A percentile compares a stretch with the other conserved stretches of the same genome.
Conservation (phyloP, 2,797 vertebrate species). For the Phyllotis vaccarum region DNA sequence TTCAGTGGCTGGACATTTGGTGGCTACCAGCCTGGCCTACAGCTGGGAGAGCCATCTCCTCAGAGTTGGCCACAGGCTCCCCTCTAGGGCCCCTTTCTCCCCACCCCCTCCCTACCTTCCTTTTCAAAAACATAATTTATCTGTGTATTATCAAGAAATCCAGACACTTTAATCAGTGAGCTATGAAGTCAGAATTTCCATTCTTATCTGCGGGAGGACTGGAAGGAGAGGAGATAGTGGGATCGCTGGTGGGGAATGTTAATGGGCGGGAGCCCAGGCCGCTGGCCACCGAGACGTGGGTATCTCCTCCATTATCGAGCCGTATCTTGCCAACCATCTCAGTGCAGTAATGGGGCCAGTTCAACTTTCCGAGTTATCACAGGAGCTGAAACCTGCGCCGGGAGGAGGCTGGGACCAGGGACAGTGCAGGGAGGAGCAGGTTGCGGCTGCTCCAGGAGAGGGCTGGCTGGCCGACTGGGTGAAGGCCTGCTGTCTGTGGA, state of each 20-base stretch:
- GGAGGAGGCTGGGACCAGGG: constrained; percentile 94
- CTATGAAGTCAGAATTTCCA: constrained; percentile 99
- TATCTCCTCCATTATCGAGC: constrained; percentile 99
- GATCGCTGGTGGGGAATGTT: constrained; percentile 99
- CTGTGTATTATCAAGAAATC: constrained; percentile 99
- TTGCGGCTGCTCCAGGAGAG: background rate
- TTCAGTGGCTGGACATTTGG: background rate
- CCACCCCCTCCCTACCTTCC: constrained; percentile 90
- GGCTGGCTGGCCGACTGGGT: background rate
- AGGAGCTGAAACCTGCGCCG: constrained; percentile 96
- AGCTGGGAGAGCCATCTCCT: background rate
- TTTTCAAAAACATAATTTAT: constrained; percentile 99
- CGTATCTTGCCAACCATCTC: constrained; percentile 97
- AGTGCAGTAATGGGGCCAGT: constrained; percentile 99
- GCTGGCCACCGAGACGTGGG: constrained; percentile 95
- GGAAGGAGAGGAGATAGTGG: constrained; percentile 99
- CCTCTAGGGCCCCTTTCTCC: constrained; percentile 73
- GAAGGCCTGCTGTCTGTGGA: background rate
- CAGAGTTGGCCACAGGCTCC: constrained; percentile 46
- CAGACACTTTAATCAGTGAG: constrained; percentile 99
- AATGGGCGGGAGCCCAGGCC: constrained; percentile 94
- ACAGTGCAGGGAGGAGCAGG: constrained; percentile 83
- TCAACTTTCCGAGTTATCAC: constrained; percentile 99
- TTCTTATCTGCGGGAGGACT: constrained; percentile 99
- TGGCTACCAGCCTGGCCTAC: background rate